phyloP scores from a whole-genome alignment of 2,797 vertebrate genomes.

The Pangasius larnaudii region DNA sequence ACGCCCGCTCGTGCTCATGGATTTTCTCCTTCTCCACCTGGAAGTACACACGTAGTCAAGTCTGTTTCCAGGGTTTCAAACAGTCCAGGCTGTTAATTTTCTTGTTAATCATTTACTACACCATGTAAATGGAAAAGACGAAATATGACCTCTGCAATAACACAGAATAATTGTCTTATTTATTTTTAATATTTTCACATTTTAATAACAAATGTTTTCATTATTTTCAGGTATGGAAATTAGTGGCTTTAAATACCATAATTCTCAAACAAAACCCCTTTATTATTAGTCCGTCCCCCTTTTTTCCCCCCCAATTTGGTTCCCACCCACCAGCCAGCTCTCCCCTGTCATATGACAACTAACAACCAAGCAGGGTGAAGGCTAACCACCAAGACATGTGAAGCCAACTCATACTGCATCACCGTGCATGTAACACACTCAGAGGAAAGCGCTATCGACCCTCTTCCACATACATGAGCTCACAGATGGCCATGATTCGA shows the following conservation, averaged over 20 bases:
- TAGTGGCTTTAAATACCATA: background rate
- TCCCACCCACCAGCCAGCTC: background rate
- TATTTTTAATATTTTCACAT: background rate
- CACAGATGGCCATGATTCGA: background rate
- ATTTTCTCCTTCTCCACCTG: constrained; percentile 91
- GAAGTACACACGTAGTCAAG: background rate
- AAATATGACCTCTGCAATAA: background rate
- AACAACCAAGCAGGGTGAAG: background rate
- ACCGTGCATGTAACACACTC: background rate
- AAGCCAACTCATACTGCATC: background rate
- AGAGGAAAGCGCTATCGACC: background rate
- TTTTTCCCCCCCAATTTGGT: too few species aligned
- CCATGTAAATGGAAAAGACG: background rate
- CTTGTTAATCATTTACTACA: background rate
- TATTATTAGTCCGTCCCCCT: background rate
- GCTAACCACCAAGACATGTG: background rate
- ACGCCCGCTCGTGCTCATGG: constrained; percentile 85
- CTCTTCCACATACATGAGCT: background rate
- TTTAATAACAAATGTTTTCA: background rate
- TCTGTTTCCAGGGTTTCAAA: background rate
- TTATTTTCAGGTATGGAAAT: background rate
- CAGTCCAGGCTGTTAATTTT: background rate
- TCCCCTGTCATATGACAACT: background rate
- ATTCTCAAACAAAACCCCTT: background rate
- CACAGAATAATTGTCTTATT: background rate